Percentiles rank a stretch among this genome's conserved stretches.
phyloP scores from a whole-genome alignment of 2,113 vertebrate genomes.

The Leptodactylus fuscus region DNA sequence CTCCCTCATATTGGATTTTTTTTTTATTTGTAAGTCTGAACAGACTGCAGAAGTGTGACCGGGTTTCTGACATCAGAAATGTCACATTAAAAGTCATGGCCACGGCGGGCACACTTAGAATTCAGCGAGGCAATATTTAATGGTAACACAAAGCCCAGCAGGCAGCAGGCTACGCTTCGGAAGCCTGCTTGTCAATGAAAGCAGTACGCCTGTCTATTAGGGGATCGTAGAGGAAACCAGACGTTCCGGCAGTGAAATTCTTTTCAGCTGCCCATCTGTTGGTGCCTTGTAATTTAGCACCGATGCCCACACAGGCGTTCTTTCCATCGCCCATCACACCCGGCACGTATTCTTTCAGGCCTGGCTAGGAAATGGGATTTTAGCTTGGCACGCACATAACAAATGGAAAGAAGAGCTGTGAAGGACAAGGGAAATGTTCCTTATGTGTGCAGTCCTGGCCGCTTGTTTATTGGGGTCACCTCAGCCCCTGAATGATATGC shows the following conservation, averaged over 20 bases:
- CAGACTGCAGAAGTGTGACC: neutral
- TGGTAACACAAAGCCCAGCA: conserved; percentile 44
- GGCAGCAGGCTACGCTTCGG: conserved; percentile 27
- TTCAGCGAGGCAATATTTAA: conserved; percentile 43
- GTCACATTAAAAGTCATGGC: conserved; percentile 45
- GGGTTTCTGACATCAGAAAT: conserved; percentile 2
- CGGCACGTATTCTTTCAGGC: neutral
- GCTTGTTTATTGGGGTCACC: conserved; percentile 53
- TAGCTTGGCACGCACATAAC: neutral
- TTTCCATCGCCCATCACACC: neutral
- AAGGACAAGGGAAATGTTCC: conserved; percentile 43
- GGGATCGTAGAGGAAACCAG: conserved; percentile 17
- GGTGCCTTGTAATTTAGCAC: neutral
- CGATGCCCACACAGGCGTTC: neutral
- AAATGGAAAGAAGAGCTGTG: neutral
- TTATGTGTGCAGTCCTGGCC: conserved; percentile 25
- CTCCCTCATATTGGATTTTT: conserved; percentile 16
- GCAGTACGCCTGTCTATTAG: conserved; percentile 12
- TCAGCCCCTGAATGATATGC: conserved; percentile 46
- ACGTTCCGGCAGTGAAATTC: neutral
- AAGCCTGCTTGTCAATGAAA: conserved; percentile 24
- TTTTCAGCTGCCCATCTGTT: neutral
- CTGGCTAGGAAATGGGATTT: neutral
- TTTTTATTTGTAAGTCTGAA: neutral
- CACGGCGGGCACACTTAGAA: conserved; percentile 27